Evolutionary conservation across 2,888 invertebrate genomes (phyloP), one percentile per base, ranked within the genome.

Genomic region (Crematogaster levior): DNA sequence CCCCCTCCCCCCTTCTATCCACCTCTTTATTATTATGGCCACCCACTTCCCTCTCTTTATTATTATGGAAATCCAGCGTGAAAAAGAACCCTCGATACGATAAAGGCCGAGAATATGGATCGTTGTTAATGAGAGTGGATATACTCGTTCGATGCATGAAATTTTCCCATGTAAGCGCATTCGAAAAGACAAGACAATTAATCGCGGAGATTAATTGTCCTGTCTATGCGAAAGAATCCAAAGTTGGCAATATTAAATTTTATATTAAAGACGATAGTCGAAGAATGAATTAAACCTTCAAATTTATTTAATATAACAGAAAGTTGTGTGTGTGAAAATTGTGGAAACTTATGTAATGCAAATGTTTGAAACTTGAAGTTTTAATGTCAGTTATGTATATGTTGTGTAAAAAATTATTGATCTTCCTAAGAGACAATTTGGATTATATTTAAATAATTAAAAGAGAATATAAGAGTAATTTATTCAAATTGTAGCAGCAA

Each of bases 81-180:
- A 21, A 77, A 68, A 77, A 77, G 46, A 58, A 21, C 30, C 21
- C 60, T 60, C 18, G n/a, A 21, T 27, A 27, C 12, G 60, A 30
- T 60, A 73, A 46, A 48, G 24, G 24, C 3, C 24, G 74, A 74
- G 46, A n/a, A 43, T 60, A 43, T 21, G 51, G 68, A 77, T 56
- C 27, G 68, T 66, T 68, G 53, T 68, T 68, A 77, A 77, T 68
- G 68, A 77, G 77, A 40, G 40, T 53, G 77, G n/a, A 77, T 43
- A 37, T 21, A 27, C 18, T 74, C 51, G 24, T 51, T 53, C 21
- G 27, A 9, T 24, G 21, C n/a, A 56, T 43, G 56, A 56, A 68
- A 68, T 43, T 77, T 77, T 77, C 77, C 56, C 77, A 77, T 68
- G 68, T 24, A 9, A 75, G n/a, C 27, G 40, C 15, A 10, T 40